Base-by-base conservation (phyloP, 30 jellyfish, hydroid and myxozoan species). In the Aurelia aurita region DNA sequence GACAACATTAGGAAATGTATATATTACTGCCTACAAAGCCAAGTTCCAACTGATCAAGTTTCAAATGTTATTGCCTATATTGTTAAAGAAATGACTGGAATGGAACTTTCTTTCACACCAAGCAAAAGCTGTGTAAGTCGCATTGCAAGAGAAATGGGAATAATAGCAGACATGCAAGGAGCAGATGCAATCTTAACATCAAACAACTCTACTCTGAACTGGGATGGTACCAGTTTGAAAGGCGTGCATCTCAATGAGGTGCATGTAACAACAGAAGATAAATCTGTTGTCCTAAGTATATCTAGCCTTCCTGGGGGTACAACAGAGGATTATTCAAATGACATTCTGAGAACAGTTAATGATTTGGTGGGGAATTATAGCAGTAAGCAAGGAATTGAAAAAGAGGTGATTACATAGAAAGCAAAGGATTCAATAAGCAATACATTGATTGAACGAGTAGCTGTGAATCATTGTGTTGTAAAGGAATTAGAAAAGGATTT, bases 281-380 rank as follows among this genome's bases (percentile, higher is more conserved):
- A 20, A 23, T 26, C 28, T 32, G 29, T 77, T 54, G 25, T 64
- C 23, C 58, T 77, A 11, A 10, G 31, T n/a, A 25, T 77, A 34
- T 39, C 88, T 18, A 64, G 43, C 27, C 79, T 77, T 25, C 78
- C 88, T 19, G 88, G 88, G 35, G 88, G 88, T 1, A 77, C 28
- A 29, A 64, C 65, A 16, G 65, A 54, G 10, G 65, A 54, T 54
- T 54, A 54, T 21, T 4, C 65, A 16, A 39, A 54, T 16, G 81
- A 77, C 43, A 60, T 77, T 12, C 43, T 77, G 35, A 31, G 51
- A 20, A 54, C 88, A 25, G 77, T 77, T 1, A 22, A 57, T 32
- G 83, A 59, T 64, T 19, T 77, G 35, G 35, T 64, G 32, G 58
- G 81, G 27, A 77, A 43, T 44, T 77, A 77, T 59, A 21, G 59